Evolutionary conservation across 1,140 invertebrate genomes (phyloP).

Genomic region (Zaprionus kolodkinae): DNA sequence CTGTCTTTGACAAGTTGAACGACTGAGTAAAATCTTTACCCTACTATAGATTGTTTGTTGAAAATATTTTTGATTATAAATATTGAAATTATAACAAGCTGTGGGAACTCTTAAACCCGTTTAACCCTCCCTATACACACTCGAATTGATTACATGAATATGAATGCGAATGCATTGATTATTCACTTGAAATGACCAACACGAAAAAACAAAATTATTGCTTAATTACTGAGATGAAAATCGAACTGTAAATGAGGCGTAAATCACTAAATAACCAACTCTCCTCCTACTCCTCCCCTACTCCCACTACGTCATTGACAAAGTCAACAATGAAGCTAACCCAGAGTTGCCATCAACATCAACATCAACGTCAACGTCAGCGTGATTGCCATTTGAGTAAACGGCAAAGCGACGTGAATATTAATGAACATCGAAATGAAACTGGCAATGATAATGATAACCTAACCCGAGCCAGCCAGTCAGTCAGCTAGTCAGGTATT

Average conservation of each 20-base stretch:
- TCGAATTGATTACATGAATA: background rate
- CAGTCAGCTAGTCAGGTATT: background rate
- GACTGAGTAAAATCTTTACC: background rate
- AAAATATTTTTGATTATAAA: background rate
- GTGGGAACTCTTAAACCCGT: background rate
- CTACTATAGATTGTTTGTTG: background rate
- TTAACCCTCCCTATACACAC: background rate
- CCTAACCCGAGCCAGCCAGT: background rate
- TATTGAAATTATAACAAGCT: background rate
- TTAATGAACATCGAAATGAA: conserved; percentile 36
- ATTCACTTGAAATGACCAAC: background rate
- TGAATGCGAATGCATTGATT: background rate
- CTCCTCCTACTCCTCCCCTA: background rate
- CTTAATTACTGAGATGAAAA: conserved; percentile 23
- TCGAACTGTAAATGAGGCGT: conserved; percentile 18
- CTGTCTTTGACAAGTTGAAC: conserved; percentile 8
- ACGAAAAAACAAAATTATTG: conserved; percentile 10
- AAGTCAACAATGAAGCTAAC: background rate
- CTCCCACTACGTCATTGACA: conserved; percentile 10
- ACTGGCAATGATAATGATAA: conserved; percentile 27
- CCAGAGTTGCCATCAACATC: background rate
- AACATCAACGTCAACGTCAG: conserved; percentile 22
- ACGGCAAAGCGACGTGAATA: conserved; percentile 28
- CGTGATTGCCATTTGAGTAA: conserved; percentile 23
- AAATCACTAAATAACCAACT: conserved; percentile 13